A percentile compares a stretch with the other conserved stretches of the same genome.
Conservation (phyloP, 2,888 invertebrate species). For the Dasypogon diadema region DNA sequence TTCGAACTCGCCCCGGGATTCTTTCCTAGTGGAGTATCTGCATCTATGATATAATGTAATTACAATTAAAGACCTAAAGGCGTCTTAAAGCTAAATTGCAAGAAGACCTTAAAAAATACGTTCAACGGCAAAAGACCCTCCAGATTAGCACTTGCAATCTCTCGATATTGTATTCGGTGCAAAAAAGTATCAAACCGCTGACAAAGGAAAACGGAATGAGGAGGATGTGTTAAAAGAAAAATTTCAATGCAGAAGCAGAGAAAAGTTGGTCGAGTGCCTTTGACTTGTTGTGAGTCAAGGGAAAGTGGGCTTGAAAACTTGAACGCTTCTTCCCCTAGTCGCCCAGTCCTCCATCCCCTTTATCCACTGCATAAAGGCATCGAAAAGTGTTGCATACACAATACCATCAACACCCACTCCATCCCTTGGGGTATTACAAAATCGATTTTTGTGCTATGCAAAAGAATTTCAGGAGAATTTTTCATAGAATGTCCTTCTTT, state of each 20-base stretch:
- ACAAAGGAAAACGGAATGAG: slow-evolving; percentile 7
- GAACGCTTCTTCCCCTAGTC: neutral
- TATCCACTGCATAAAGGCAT: slow-evolving; percentile 1
- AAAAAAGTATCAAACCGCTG: slow-evolving; percentile 1
- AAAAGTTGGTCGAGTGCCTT: slow-evolving; percentile 43
- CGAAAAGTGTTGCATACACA: slow-evolving; percentile 38
- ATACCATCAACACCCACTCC: neutral
- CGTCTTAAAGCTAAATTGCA: neutral
- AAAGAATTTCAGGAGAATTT: neutral
- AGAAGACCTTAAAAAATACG: neutral
- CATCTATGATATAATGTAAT: neutral
- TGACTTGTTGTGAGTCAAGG: slow-evolving; percentile 34
- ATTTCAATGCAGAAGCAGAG: neutral
- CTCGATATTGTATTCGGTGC: slow-evolving; percentile 11
- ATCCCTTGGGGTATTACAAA: neutral
- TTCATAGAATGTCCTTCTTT: slow-evolving; percentile 9
- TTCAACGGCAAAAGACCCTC: neutral
- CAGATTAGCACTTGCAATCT: slow-evolving; percentile 37
- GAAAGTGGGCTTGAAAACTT: neutral
- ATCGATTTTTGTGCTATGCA: slow-evolving; percentile 36
- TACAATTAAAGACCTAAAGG: neutral
- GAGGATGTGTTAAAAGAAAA: slow-evolving; percentile 15
- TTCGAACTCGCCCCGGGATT: too few relatives aligned
- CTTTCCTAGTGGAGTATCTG: too few relatives aligned
- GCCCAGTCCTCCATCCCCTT: neutral